These are phyloP conservation scores for Toxotes jaculatrix DNA, from an alignment of 2,113 vertebrate genomes.

Conservation along the genomic window DNA sequence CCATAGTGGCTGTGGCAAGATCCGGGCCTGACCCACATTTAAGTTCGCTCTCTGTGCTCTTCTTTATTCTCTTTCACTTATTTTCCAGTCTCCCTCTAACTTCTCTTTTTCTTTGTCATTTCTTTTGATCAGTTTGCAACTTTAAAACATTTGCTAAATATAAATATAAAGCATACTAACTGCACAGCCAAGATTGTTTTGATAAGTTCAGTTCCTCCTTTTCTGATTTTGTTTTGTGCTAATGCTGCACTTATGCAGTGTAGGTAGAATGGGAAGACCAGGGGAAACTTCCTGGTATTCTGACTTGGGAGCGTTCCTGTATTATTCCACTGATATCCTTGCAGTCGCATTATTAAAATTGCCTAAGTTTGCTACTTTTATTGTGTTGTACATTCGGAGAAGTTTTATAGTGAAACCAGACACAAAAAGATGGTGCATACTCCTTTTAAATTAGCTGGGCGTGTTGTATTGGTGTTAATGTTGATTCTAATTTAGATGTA, in stretches of 20 bases:
- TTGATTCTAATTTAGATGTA: background rate
- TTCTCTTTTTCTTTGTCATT: background rate
- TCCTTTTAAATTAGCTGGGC: background rate
- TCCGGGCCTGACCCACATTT: slow-evolving; percentile 64
- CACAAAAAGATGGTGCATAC: background rate
- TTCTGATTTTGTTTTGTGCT: too few relatives aligned
- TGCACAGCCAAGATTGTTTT: background rate
- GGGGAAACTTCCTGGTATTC: background rate
- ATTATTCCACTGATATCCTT: background rate
- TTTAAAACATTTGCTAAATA: background rate
- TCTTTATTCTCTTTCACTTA: background rate
- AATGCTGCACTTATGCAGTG: background rate
- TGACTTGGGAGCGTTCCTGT: background rate
- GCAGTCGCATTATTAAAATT: background rate
- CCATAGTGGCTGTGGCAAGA: slow-evolving; percentile 45
- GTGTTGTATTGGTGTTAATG: background rate
- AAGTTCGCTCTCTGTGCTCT: background rate
- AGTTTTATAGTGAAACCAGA: background rate
- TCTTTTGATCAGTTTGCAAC: background rate
- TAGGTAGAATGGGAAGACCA: background rate
- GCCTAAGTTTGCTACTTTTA: background rate
- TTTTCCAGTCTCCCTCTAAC: background rate
- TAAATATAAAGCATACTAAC: background rate
- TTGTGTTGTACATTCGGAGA: background rate
- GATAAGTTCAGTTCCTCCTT: background rate